Evolutionary conservation across 1,140 invertebrate genomes (phyloP).

Genomic region (Bicyclus anynana): DNA sequence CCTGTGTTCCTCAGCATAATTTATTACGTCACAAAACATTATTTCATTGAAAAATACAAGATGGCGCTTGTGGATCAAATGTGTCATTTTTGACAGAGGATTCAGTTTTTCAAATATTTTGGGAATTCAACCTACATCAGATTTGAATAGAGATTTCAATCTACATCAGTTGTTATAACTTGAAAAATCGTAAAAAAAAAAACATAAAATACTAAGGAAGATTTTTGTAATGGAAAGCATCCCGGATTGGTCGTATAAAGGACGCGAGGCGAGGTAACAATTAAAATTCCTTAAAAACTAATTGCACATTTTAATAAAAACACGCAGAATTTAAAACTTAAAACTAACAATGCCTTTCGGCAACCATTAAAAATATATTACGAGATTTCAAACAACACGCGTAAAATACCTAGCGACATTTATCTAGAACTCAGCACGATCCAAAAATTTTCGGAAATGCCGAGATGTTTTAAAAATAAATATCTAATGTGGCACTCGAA

Average conservation of each 20-base stretch:
- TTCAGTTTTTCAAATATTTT: too few species aligned
- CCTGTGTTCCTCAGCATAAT: neutral
- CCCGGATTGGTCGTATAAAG: slow-evolving; percentile 28
- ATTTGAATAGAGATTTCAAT: too few species aligned
- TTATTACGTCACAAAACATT: too few species aligned
- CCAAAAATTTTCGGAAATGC: slow-evolving; percentile 22
- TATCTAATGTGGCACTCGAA: slow-evolving; percentile 67
- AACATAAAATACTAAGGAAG: neutral
- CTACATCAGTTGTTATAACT: too few species aligned
- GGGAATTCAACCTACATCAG: too few species aligned
- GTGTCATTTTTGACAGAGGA: too few species aligned
- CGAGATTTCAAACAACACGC: slow-evolving; percentile 74
- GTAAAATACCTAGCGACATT: slow-evolving; percentile 55
- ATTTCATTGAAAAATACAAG: too few species aligned
- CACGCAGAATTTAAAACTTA: slow-evolving; percentile 66
- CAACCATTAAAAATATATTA: slow-evolving; percentile 60
- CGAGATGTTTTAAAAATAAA: slow-evolving; percentile 57
- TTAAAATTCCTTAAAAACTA: slow-evolving; percentile 61
- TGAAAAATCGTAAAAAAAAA: too few species aligned
- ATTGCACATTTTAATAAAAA: slow-evolving; percentile 70
- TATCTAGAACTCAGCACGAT: slow-evolving; percentile 50
- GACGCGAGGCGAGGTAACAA: slow-evolving; percentile 57
- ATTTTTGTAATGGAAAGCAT: too few species aligned
- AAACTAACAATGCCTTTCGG: slow-evolving; percentile 51
- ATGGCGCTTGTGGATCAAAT: too few species aligned